A percentile compares a stretch with the other conserved stretches of the same genome.
These are phyloP conservation scores for Cololabis saira DNA, from an alignment of 2,113 vertebrate species.

Conservation along the genomic window DNA sequence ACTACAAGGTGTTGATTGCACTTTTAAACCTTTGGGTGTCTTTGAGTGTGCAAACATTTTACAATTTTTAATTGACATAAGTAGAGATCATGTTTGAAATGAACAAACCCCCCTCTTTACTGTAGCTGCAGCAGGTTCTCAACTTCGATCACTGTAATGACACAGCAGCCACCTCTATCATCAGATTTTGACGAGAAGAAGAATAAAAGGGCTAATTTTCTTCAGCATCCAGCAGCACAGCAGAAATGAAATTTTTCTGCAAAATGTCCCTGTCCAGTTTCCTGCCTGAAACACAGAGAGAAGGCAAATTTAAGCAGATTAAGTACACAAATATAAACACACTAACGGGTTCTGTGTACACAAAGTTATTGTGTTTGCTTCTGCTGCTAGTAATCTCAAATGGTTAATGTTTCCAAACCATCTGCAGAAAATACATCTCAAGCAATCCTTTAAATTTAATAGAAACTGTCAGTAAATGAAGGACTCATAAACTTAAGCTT, in stretches of 20 bases:
- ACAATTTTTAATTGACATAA: too few species aligned
- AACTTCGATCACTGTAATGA: too few species aligned
- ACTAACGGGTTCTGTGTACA: background rate
- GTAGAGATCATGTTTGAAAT: too few species aligned
- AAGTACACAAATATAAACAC: background rate
- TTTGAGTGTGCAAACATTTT: too few species aligned
- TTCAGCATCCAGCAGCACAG: slow-evolving; percentile 58
- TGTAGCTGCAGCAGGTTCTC: too few species aligned
- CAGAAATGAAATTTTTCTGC: slow-evolving; percentile 84
- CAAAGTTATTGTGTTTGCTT: background rate
- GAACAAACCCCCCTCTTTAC: too few species aligned
- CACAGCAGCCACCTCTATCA: background rate
- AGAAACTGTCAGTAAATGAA: too few species aligned
- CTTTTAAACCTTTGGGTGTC: background rate
- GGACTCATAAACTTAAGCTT: too few species aligned
- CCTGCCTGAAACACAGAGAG: slow-evolving; percentile 80
- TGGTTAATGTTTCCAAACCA: too few species aligned
- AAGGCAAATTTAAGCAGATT: background rate
- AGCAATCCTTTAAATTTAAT: too few species aligned
- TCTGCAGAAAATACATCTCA: too few species aligned
- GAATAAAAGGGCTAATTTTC: slow-evolving; percentile 14
- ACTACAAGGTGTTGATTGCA: background rate
- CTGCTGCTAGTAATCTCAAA: too few species aligned
- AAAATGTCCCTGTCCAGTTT: slow-evolving; percentile 91
- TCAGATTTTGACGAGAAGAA: slow-evolving; percentile 3